Evolutionary conservation across 1,140 invertebrate genomes (phyloP).

Genomic region (Anastrepha obliqua): DNA sequence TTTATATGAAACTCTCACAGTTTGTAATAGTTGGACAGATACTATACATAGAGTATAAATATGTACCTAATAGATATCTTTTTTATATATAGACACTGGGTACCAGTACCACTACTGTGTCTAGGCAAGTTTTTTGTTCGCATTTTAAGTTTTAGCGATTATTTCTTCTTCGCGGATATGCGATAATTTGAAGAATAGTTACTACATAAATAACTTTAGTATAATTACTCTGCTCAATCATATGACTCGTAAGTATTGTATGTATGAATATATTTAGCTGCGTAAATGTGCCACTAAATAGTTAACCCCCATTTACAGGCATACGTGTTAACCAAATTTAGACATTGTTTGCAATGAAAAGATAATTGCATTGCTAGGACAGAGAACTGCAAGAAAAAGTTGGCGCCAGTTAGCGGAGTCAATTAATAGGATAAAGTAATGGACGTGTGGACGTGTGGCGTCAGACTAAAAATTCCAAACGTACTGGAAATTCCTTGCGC

Average conservation of each 20-base stretch:
- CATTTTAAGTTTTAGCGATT: no score
- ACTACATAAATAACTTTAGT: neutral
- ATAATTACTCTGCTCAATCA: neutral
- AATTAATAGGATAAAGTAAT: conserved; percentile 2
- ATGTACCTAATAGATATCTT: no score
- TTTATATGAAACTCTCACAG: no score
- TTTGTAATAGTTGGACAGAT: no score
- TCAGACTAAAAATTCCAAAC: neutral
- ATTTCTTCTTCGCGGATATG: neutral
- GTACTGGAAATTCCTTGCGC: neutral
- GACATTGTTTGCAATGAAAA: conserved; percentile 29
- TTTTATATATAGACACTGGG: no score
- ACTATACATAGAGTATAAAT: no score
- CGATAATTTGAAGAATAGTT: neutral
- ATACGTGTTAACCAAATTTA: conserved; percentile 37
- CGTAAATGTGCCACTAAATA: conserved; percentile 29
- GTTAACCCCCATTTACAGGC: conserved; percentile 33
- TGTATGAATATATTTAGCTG: neutral
- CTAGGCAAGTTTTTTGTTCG: no score
- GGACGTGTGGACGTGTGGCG: conserved; percentile 3
- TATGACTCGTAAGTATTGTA: neutral
- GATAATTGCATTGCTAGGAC: neutral
- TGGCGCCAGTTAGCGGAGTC: conserved; percentile 1
- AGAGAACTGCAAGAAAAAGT: neutral
- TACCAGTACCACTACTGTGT: no score